A percentile compares a stretch with the other conserved stretches of the same genome.
These are phyloP conservation scores for Seira sanloemensis DNA, from an alignment of 2,888 invertebrate species.

Conservation along the genomic window DNA sequence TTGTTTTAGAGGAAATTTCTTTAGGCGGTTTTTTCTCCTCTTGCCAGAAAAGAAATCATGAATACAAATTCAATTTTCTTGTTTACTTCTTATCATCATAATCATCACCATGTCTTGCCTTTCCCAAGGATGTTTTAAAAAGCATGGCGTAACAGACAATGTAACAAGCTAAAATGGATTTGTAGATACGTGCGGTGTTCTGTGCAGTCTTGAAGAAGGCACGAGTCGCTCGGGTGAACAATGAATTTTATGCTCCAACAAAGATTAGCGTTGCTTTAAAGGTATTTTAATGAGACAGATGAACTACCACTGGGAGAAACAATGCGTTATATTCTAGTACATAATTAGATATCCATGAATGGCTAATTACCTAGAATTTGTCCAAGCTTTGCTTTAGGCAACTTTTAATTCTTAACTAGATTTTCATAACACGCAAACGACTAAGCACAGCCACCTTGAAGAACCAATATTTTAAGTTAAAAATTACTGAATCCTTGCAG, in stretches of 20 bases:
- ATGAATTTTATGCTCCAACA: not conserved
- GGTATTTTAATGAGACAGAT: not conserved
- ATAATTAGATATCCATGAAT: not conserved
- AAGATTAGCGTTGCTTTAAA: not conserved
- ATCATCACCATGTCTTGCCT: not conserved
- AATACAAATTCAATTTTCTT: conserved; percentile 37
- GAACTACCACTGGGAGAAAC: too few relatives aligned
- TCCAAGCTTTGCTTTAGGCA: too few relatives aligned
- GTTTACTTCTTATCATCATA: conserved; percentile 18
- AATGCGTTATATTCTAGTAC: not conserved
- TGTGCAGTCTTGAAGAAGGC: not conserved
- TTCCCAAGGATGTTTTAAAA: not conserved
- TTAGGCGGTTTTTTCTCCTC: conserved; percentile 11
- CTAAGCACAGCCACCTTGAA: too few relatives aligned
- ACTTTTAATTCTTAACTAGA: too few relatives aligned
- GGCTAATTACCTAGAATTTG: not conserved
- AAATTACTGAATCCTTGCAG: too few relatives aligned
- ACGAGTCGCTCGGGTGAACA: not conserved
- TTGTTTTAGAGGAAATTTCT: conserved; percentile 15
- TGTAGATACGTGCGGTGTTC: not conserved
- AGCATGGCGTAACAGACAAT: not conserved
- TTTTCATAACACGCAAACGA: too few relatives aligned
- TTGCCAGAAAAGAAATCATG: conserved; percentile 22
- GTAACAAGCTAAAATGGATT: conserved; percentile 6
- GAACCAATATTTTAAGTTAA: too few relatives aligned